A percentile compares a stretch with the other conserved stretches of the same genome.
phyloP scores from a whole-genome alignment of 2,797 vertebrate genomes.

The Dromococcyx pavoninus region DNA sequence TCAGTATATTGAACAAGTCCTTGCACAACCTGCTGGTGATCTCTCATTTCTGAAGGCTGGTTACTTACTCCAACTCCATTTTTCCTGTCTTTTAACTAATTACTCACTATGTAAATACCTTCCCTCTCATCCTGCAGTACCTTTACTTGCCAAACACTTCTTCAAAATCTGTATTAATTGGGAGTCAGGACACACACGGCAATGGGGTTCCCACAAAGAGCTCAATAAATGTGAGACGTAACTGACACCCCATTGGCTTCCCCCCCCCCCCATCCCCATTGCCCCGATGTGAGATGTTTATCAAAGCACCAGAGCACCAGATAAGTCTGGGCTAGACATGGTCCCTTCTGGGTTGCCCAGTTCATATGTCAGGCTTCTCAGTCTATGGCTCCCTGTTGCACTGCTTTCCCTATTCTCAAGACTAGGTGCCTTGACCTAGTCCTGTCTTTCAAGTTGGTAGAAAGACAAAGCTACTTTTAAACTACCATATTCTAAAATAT shows the following conservation, averaged over 20 bases:
- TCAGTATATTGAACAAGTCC: neutral
- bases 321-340: neutral
- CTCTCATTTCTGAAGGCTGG: neutral
- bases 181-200: neutral
- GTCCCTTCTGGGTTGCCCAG: neutral
- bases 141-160: neutral
- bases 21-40: neutral
- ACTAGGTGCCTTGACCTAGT: neutral
- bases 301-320: neutral
- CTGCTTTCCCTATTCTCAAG: neutral
- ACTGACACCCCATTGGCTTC: neutral
- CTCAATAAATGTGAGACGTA: neutral
- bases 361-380: neutral
- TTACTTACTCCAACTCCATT: neutral
- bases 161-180: neutral
- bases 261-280: neutral
- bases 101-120: neutral
- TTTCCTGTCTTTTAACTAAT: neutral
- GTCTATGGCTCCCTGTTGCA: neutral
- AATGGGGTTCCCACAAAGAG: neutral
- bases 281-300: neutral
- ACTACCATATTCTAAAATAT: neutral
- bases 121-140: neutral
- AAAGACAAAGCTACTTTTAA: neutral
- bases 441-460: neutral